Evolutionary conservation across 2,888 invertebrate species (phyloP).

Genomic region (Drosophila lacicola): DNA sequence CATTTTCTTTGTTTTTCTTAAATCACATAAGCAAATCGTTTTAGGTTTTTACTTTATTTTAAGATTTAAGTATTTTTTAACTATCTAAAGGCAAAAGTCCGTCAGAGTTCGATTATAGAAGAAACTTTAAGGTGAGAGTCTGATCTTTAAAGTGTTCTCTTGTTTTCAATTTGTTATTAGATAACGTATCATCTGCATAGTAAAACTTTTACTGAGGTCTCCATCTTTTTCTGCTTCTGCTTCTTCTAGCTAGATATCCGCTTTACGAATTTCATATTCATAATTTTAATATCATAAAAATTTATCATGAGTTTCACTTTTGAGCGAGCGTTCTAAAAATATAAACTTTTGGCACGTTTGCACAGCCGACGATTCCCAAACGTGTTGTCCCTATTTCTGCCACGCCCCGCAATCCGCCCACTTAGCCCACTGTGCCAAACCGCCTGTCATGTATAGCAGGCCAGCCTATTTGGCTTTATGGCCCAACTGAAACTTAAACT

Average conservation of each 20-base stretch:
- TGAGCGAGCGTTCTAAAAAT: constrained; percentile 20
- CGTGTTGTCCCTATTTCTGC: constrained; percentile 34
- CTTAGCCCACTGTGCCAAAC: background rate
- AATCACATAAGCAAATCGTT: too few relatives aligned
- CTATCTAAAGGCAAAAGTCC: too few relatives aligned
- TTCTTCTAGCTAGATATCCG: constrained; percentile 12
- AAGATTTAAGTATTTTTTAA: too few relatives aligned
- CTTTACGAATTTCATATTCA: constrained; percentile 38
- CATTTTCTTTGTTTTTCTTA: too few relatives aligned
- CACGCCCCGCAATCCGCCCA: background rate
- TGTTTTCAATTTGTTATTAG: background rate
- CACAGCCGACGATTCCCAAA: constrained; percentile 36
- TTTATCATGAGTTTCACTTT: constrained; percentile 46
- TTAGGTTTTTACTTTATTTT: too few relatives aligned
- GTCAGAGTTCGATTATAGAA: too few relatives aligned
- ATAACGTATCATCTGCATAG: background rate
- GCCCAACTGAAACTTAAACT: constrained; percentile 13
- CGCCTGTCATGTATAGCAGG: background rate
- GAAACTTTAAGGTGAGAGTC: background rate
- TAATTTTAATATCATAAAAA: constrained; percentile 49
- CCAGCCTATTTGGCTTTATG: constrained; percentile 8
- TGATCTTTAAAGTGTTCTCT: too few relatives aligned
- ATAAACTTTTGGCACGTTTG: constrained; percentile 43
- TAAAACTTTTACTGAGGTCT: background rate
- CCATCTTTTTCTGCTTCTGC: background rate